Evolutionary conservation across 2,113 vertebrate species (phyloP).

Genomic region (Erythrocebus patas): DNA sequence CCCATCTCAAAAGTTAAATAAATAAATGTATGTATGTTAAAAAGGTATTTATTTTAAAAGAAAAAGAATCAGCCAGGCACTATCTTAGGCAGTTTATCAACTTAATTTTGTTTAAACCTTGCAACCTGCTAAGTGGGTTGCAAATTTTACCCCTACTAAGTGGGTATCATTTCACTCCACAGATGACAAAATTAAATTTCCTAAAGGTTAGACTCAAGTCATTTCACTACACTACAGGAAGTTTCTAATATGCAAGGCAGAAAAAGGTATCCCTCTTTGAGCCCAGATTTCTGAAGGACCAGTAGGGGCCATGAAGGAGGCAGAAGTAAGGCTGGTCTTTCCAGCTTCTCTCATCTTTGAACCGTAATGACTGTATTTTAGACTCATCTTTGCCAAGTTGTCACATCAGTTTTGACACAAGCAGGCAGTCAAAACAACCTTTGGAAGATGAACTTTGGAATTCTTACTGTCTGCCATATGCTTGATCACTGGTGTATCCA

Average conservation of each 20-base stretch:
- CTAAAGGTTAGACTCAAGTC: not conserved
- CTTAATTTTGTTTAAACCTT: constrained; percentile 44
- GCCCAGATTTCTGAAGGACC: not conserved
- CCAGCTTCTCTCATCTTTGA: not conserved
- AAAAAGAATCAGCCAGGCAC: not conserved
- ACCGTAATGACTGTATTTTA: not conserved
- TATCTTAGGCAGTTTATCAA: not conserved
- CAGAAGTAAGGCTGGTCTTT: not conserved
- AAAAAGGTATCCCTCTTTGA: not conserved
- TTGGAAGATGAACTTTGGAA: not conserved
- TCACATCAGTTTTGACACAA: not conserved
- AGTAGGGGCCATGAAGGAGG: not conserved
- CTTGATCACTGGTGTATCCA: not conserved
- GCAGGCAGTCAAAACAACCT: not conserved
- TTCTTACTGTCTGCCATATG: not conserved
- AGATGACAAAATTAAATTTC: not conserved
- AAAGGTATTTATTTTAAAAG: not conserved
- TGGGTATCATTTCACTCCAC: not conserved
- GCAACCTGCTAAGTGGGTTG: not conserved
- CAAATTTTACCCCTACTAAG: not conserved
- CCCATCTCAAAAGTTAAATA: not conserved
- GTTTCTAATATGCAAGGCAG: not conserved
- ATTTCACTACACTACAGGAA: not conserved
- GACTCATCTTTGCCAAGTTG: not conserved
- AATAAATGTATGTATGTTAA: not conserved